Evolutionary conservation across 1,140 invertebrate species (phyloP).

Genomic region (Saccostrea cuccullata): DNA sequence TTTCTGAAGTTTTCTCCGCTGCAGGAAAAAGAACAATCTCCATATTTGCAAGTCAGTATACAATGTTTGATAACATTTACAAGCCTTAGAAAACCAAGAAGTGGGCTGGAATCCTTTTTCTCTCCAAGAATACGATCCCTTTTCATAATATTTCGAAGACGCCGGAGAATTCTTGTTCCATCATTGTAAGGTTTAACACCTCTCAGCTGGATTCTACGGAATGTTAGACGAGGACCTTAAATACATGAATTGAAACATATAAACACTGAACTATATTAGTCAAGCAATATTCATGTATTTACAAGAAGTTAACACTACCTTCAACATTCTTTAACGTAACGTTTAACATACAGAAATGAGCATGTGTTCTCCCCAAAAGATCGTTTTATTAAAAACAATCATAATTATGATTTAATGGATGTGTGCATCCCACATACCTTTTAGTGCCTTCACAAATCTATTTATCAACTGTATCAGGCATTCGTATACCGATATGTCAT

Average conservation of each 20-base stretch:
- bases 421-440: background rate
- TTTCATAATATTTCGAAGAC: slow-evolving; percentile 12
- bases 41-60: slow-evolving; percentile 41
- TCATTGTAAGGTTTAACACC: background rate
- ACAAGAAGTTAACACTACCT: no score
- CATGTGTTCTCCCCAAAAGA: no score
- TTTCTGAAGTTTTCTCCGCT: slow-evolving; percentile 37
- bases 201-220: background rate
- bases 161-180: background rate
- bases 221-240: background rate
- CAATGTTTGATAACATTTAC: slow-evolving; percentile 32
- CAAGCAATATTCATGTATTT: no score
- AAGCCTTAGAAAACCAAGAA: background rate
- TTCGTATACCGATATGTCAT: background rate
- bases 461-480: background rate
- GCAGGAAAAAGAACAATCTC: slow-evolving; percentile 44
- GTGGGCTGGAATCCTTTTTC: background rate
- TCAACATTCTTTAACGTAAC: no score
- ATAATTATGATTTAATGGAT: no score
- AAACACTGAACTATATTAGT: no score
- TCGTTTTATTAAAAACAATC: no score
- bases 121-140: background rate
- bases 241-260: background rate
- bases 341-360: no score
- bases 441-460: background rate